Base-by-base conservation (phyloP, 2,113 vertebrate genomes). In the Cricetomys ansorgei region DNA sequence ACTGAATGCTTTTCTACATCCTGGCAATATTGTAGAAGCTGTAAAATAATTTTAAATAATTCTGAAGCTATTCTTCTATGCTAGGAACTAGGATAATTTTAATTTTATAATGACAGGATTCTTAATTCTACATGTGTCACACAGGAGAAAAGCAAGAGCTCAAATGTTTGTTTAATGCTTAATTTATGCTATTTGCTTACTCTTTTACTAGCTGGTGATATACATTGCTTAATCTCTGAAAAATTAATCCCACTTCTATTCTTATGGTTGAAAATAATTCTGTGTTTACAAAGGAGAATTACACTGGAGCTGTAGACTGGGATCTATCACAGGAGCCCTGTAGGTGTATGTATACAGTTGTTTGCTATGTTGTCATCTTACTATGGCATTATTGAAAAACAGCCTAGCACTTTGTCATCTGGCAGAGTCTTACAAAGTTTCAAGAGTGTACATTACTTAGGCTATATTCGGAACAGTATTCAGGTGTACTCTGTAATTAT, bases 241-340 rank as follows among this genome's bases (percentile, higher is more conserved):
- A 75, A 65, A 55, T 5, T 25, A 50, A n/a, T 50, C 34, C 4
- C 31, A 5, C 8, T 86, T 4, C 4, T 50, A 62, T 73, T 72
- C 4, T 50, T 48, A 64, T 7, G 31, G 77, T 72, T 88, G 57
- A 64, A 89, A 23, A 9, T 13, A 62, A 7, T n/a, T 79, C 12
- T 7, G n/a, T 75, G 11, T 75, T 94, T 89, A 34, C 37, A 16
- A 69, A 62, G 73, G 29, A 55, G 3, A 85, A 62, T 53, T 8
- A 17, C 43, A 0, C 1, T 43, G 3, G 3, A 45, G 1, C 5
- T 29, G 9, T 77, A 15, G 1, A 59, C 13, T 31, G 19, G 17
- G 29, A 50, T 13, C 21, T 55, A 94, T 83, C 21, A 59, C 45
- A 91, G 45, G 23, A 75, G 27, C 45, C 27, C 8, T 53, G 9